Evolutionary conservation across 2,797 vertebrate genomes (phyloP).

Genomic region (Emys orbicularis): DNA sequence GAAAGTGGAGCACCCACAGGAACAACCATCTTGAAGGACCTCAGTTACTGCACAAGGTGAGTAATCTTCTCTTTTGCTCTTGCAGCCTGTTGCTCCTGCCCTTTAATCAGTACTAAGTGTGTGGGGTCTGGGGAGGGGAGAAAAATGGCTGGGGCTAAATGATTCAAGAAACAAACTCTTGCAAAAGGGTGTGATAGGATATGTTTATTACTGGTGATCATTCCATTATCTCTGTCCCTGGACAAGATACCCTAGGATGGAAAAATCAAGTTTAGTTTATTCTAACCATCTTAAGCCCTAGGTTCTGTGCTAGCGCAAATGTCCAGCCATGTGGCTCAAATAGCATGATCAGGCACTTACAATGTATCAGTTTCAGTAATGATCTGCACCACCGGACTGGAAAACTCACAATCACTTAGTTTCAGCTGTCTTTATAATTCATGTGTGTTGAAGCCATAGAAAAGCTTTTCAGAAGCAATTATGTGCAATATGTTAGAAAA

Average conservation of each 20-base stretch:
- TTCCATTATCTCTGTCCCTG: not conserved
- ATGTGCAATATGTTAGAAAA: not conserved
- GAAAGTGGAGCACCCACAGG: too few relatives aligned
- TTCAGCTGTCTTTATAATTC: too few relatives aligned
- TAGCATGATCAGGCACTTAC: not conserved
- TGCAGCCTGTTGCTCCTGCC: not conserved
- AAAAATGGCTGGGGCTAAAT: not conserved
- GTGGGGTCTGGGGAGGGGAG: not conserved
- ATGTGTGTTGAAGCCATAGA: not conserved
- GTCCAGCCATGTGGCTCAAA: not conserved
- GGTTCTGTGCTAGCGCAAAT: not conserved
- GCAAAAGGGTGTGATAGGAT: not conserved
- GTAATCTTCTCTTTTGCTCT: too few relatives aligned
- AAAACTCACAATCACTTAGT: not conserved
- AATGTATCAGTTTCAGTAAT: not conserved
- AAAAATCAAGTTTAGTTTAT: not conserved
- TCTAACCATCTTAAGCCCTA: not conserved
- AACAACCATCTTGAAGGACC: too few relatives aligned
- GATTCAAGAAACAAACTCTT: not conserved
- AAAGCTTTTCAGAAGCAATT: not conserved
- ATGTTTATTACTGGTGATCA: not conserved
- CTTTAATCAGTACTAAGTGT: not conserved
- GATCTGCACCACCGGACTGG: not conserved
- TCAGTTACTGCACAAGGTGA: too few relatives aligned
- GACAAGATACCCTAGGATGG: not conserved